These are phyloP conservation scores for Invenusta paracnida DNA, from an alignment of 2,888 invertebrate genomes.

Conservation along the genomic window DNA sequence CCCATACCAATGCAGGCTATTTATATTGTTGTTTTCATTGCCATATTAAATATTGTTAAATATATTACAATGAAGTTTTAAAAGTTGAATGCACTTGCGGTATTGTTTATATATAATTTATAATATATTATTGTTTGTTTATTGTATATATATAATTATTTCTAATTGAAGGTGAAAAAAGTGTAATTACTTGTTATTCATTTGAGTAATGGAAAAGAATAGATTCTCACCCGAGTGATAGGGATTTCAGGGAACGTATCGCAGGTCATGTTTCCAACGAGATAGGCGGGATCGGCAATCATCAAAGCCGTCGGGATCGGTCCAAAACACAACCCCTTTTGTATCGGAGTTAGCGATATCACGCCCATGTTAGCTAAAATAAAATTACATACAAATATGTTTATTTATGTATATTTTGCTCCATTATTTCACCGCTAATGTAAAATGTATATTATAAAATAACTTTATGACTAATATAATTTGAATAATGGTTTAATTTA, in stretches of 20 bases:
- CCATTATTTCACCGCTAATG: not conserved
- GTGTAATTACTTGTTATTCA: not conserved
- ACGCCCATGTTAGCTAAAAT: slow-evolving; percentile 58
- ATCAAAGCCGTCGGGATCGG: slow-evolving; percentile 55
- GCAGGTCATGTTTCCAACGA: slow-evolving; percentile 56
- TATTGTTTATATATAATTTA: not conserved
- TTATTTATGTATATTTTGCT: not conserved
- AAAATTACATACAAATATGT: not conserved
- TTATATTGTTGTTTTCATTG: too few species aligned
- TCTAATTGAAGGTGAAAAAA: not conserved
- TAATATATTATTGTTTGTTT: not conserved
- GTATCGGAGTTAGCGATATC: slow-evolving; percentile 52
- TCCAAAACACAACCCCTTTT: slow-evolving; percentile 56
- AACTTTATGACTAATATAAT: not conserved
- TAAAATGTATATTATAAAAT: not conserved
- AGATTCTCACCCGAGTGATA: slow-evolving; percentile 48
- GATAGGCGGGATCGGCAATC: slow-evolving; percentile 53
- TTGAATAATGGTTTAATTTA: too few species aligned
- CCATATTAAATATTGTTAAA: too few species aligned
- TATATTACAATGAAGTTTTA: too few species aligned
- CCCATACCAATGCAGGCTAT: too few species aligned
- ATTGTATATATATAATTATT: not conserved
- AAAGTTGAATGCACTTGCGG: too few species aligned
- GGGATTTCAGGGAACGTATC: slow-evolving; percentile 51
- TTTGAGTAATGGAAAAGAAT: too few species aligned